phyloP scores from a whole-genome alignment of 1,140 invertebrate species.

The Paraescarpia echinospica region DNA sequence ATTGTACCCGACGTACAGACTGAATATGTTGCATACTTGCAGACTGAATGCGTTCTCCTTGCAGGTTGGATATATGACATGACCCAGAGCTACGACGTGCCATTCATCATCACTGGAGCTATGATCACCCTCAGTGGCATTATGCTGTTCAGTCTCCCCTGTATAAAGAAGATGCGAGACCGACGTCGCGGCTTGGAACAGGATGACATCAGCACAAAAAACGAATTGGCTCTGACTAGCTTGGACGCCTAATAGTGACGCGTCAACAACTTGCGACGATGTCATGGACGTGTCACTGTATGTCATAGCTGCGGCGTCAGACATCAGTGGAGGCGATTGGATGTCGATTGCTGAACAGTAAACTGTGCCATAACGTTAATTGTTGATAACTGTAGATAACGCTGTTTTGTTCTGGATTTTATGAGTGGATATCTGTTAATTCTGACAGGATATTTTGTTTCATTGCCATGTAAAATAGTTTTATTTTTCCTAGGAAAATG shows the following conservation, averaged over 20 bases:
- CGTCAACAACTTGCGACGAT: neutral
- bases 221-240: neutral
- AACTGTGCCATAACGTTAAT: neutral
- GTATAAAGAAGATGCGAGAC: conserved; percentile 32
- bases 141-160: conserved; percentile 86
- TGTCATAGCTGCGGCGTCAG: no score
- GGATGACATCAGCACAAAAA: neutral
- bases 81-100: conserved; percentile 75
- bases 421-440: neutral
- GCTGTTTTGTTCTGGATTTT: neutral
- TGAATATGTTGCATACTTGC: neutral
- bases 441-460: neutral
- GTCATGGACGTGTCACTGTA: neutral
- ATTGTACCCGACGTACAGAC: neutral
- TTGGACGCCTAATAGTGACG: neutral
- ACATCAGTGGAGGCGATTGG: neutral
- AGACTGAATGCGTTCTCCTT: conserved; percentile 33
- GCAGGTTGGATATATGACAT: conserved; percentile 80
- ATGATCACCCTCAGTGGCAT: conserved; percentile 83
- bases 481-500: neutral
- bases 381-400: neutral
- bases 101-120: conserved; percentile 79
- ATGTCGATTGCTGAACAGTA: neutral
- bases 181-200: neutral
- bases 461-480: neutral